These are phyloP conservation scores for Petrolisthes manimaculis DNA, from an alignment of 2,888 invertebrate species.

Conservation along the genomic window DNA sequence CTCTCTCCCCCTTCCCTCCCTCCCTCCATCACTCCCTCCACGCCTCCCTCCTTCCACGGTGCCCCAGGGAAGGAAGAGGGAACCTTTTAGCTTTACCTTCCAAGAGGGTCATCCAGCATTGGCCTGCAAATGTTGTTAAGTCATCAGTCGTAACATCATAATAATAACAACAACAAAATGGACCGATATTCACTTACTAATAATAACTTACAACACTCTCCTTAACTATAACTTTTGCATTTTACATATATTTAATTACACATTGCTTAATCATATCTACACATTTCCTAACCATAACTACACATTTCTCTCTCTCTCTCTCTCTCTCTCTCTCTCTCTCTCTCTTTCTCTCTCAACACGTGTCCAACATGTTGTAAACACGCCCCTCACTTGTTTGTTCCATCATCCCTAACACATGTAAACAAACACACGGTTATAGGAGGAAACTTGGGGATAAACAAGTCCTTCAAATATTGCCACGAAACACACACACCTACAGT, in stretches of 20 bases:
- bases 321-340: background rate
- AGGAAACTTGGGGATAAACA: too few species aligned
- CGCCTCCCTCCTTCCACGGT: background rate
- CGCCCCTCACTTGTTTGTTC: background rate
- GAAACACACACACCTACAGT: too few species aligned
- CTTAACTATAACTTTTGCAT: too few species aligned
- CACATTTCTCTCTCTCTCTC: background rate
- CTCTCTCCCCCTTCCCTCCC: background rate
- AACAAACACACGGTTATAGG: slow-evolving; percentile 1
- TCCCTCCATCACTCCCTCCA: background rate
- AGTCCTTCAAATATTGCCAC: too few species aligned
- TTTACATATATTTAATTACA: too few species aligned
- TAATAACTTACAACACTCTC: too few species aligned
- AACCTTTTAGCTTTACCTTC: slow-evolving; percentile 24
- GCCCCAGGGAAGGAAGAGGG: background rate
- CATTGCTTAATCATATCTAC: too few species aligned
- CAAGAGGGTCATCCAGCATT: slow-evolving; percentile 15
- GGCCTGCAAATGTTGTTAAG: slow-evolving; percentile 28
- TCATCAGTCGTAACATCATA: background rate
- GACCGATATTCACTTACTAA: too few species aligned
- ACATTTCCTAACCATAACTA: background rate
- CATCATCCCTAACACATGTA: slow-evolving; percentile 4
- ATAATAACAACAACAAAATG: too few species aligned
- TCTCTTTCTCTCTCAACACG: background rate
- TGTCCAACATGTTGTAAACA: background rate